A percentile compares a stretch with the other conserved stretches of the same genome.
Evolutionary conservation across 2,888 invertebrate species (phyloP).

Genomic region (Eledone cirrhosa): DNA sequence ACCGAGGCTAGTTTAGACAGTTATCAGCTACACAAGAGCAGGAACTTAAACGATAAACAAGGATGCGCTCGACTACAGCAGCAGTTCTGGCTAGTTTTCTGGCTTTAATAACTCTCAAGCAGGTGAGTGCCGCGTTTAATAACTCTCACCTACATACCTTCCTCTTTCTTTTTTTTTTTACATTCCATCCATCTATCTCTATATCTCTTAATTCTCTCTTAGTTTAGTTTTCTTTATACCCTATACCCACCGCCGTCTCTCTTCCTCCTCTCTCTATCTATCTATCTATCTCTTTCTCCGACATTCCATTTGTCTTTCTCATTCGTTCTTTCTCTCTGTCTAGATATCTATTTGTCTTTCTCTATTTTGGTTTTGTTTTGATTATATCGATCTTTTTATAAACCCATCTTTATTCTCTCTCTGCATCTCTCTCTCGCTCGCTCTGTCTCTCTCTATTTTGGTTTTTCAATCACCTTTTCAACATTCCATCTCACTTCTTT

Average conservation of each 20-base stretch:
- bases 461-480: no score
- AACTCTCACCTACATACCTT: not conserved
- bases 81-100: conserved; percentile 49
- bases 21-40: conserved; percentile 35
- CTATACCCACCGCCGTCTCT: no score
- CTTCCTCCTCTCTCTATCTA: no score
- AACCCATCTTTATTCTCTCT: not conserved
- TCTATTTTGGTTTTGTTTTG: not conserved
- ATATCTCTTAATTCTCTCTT: not conserved
- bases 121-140: conserved; percentile 18
- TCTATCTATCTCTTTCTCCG: not conserved
- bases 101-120: conserved; percentile 45
- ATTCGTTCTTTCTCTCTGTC: conserved; percentile 33
- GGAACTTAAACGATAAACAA: conserved; percentile 44
- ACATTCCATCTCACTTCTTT: not conserved
- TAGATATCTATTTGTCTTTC: not conserved
- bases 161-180: not conserved
- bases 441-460: no score
- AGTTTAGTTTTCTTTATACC: not conserved
- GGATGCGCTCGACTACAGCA: conserved; percentile 53
- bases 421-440: not conserved
- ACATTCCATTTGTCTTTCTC: conserved; percentile 22
- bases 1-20: conserved; percentile 49
- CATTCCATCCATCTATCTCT: not conserved
- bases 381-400: not conserved